A percentile compares a stretch with the other conserved stretches of the same genome.
These are phyloP conservation scores for Pelochelys cantorii DNA, from an alignment of 2,797 vertebrate species.

Conservation along the genomic window DNA sequence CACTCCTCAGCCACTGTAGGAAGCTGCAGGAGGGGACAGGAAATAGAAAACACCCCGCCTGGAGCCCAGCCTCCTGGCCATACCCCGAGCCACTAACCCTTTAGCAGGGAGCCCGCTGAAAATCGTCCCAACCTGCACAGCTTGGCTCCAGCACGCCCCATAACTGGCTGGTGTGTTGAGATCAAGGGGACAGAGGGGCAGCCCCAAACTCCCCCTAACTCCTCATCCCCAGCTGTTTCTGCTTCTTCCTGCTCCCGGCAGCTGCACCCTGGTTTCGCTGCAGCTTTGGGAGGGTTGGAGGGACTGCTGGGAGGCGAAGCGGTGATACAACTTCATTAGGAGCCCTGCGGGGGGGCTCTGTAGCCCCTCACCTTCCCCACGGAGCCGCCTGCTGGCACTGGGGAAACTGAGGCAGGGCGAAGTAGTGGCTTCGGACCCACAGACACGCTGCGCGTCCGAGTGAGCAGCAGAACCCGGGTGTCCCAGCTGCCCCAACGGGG, in stretches of 20 bases:
- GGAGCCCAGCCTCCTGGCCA: no score
- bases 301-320: fast-evolving
- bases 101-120: no score
- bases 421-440: neutral
- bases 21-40: neutral
- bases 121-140: no score
- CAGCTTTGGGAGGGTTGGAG: neutral
- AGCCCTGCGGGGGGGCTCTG: neutral
- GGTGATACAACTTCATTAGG: fast-evolving
- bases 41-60: neutral
- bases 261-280: slow-evolving; percentile 9
- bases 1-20: neutral
- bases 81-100: no score
- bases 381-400: no score
- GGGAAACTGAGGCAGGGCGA: neutral
- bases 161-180: neutral
- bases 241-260: neutral
- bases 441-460: neutral
- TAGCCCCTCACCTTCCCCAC: neutral
- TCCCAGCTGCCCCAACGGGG: neutral
- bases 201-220: fast-evolving
- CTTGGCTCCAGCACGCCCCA: no score
- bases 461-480: neutral
- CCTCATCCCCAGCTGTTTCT: neutral
- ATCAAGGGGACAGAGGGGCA: neutral